Conservation (phyloP, 2,888 invertebrate species). For the Exephanes ischioxanthus region DNA sequence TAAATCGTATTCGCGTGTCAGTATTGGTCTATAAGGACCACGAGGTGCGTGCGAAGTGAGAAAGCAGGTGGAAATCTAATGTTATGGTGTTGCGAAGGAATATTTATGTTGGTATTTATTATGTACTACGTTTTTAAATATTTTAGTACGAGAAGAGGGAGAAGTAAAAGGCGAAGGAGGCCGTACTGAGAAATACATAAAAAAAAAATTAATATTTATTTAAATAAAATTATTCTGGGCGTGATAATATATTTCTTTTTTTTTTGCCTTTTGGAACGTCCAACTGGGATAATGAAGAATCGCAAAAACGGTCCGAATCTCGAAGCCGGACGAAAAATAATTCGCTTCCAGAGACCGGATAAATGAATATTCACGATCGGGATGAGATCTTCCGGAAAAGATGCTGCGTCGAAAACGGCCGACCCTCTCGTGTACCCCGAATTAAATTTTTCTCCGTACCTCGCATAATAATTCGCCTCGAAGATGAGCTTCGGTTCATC, state of each 20-base stretch:
- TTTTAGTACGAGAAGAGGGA: too few relatives aligned
- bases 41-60: too few relatives aligned
- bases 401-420: neutral
- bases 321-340: neutral
- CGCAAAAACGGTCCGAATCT: conserved; percentile 6
- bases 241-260: neutral
- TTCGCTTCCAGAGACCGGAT: neutral
- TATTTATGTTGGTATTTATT: too few relatives aligned
- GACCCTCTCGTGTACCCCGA: neutral
- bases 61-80: too few relatives aligned
- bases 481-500: conserved; percentile 46
- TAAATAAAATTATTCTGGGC: too few relatives aligned
- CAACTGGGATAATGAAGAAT: conserved; percentile 2
- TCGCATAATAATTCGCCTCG: conserved; percentile 19
- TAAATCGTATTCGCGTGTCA: too few relatives aligned
- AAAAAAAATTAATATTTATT: too few relatives aligned
- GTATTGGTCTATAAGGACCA: too few relatives aligned
- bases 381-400: neutral
- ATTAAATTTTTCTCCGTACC: conserved; percentile 28
- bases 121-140: too few relatives aligned
- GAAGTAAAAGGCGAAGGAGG: too few relatives aligned
- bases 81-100: too few relatives aligned
- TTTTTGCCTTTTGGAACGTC: neutral
- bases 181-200: too few relatives aligned
- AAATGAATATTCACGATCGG: neutral